Evolutionary conservation across 2,797 vertebrate genomes (phyloP), one percentile per base, ranked within the genome.

Genomic region (Intellagama lesueurii): DNA sequence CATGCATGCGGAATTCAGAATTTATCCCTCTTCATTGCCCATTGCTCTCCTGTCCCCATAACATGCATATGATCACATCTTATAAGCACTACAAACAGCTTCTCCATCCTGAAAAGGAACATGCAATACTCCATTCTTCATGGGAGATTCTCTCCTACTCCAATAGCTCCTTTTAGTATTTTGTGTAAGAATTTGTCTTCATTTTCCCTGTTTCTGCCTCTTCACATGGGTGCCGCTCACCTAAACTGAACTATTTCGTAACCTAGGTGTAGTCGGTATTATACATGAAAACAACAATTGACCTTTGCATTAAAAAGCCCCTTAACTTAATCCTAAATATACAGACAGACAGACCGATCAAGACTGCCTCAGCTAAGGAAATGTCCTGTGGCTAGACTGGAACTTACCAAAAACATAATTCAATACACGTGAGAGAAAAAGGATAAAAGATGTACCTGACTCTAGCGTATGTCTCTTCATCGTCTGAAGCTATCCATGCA

Each of bases 391-490:
- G 8, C 0, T 66, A 0, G 1, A 7, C 28, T 22, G 73, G 52
- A 17, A 35, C 86, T 56, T 68, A 12, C 16, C 7, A 70, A 0
- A 0, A 73, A 70, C n/a, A 52, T 30, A 89, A 85, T 49, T 85
- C 84, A 83, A 52, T 2, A 44, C 17, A 22, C 7, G 35, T 1
- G 60, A 85, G 66, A 80, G 9, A 1, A 40, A 12, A 47, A 86
- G 1, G 24, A 47, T 6, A 30, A 90, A 81, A 95, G 94, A 91
- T 35, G 7, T 94, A 98, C 99, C 99, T 97, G 96, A 99, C 98
- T 97, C 99, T 98, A 92, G 99, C 98, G 40, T 99, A 99, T 0
- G 99, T 99, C 93, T 99, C 99, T 94, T 99, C 99, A 88, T 99
- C 99, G 87, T 99, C 99, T 9, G 98, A 98, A 44, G 98, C 99